Evolutionary conservation across 2,113 vertebrate species (phyloP), one percentile per base, ranked within the genome.

Genomic region (Axis porcinus): DNA sequence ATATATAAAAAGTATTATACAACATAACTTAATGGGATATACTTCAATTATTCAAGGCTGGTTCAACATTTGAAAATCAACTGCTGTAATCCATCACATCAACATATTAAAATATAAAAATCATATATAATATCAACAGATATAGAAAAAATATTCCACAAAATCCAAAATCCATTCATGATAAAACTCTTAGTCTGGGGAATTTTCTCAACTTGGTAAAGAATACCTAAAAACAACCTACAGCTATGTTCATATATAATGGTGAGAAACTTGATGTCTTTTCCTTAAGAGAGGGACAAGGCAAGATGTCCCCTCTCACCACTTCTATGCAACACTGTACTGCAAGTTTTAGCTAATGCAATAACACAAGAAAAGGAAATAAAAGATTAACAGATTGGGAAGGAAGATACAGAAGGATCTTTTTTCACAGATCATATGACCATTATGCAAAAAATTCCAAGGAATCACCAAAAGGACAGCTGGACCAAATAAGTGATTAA

Each of bases 61-160:
- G n/a, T 57, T 89, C 93, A 89, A 54, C 16, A 89, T 82, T n/a
- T 67, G 57, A 90, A 84, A 95, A 58, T 90, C 43, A 90, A 90
- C 40, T 60, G 90, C 50, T 10, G 55, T 83, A 84, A 89, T 43
- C 17, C n/a, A 54, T 43, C 50, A 89, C 6, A 76, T 23, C 50
- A 89, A 76, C 16, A 76, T 28, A 52, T 19, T 89, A 43, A 89
- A 30, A 28, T 40, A 21, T 27, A 89, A 55, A 89, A 89, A 74
- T 74, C 50, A 57, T 85, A 70, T n/a, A 33, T 52, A 92, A 14
- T 85, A 76, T 74, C 16, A 86, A 76, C 28, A 50, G 40, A 58
- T 36, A 16, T 7, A 93, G 81, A 45, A 85, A 85, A 93, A 58
- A 8, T 25, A 79, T 58, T 74, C 23, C 64, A 85, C 21, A 67